Conservation (phyloP, 2,888 invertebrate genomes). For the Leptinotarsa tumamoca region DNA sequence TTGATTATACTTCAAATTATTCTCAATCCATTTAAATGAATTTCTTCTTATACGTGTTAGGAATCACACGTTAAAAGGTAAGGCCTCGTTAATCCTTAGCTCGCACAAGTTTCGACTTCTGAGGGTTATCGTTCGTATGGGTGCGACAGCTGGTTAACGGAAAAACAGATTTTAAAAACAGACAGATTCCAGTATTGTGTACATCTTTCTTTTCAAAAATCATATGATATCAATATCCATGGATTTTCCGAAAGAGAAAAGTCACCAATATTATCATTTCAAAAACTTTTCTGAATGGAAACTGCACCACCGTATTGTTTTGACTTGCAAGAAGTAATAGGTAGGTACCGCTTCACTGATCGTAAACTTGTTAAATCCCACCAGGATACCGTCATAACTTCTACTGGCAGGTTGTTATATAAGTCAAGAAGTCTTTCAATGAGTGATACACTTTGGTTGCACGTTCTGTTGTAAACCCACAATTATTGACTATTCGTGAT, state of each 20-base stretch:
- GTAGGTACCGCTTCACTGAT: not conserved
- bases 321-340: conserved; percentile 10
- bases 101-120: too few relatives aligned
- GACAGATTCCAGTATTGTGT: too few relatives aligned
- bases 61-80: too few relatives aligned
- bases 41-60: too few relatives aligned
- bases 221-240: too few relatives aligned
- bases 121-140: too few relatives aligned
- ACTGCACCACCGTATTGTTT: not conserved
- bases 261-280: not conserved
- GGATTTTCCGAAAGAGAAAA: not conserved
- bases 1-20: too few relatives aligned
- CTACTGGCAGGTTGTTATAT: conserved; percentile 10
- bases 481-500: conserved; percentile 44
- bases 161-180: too few relatives aligned
- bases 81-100: too few relatives aligned
- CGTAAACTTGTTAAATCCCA: conserved; percentile 11
- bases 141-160: too few relatives aligned
- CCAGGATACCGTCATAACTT: conserved; percentile 10
- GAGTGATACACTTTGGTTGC: conserved; percentile 48
- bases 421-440: conserved; percentile 21
- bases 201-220: too few relatives aligned
- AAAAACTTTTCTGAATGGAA: not conserved
- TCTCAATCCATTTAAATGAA: too few relatives aligned
- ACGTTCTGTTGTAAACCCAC: conserved; percentile 35